Evolutionary conservation across 2,113 vertebrate genomes (phyloP), one percentile per base, ranked within the genome.

Genomic region (Gnathonemus longibarbis): DNA sequence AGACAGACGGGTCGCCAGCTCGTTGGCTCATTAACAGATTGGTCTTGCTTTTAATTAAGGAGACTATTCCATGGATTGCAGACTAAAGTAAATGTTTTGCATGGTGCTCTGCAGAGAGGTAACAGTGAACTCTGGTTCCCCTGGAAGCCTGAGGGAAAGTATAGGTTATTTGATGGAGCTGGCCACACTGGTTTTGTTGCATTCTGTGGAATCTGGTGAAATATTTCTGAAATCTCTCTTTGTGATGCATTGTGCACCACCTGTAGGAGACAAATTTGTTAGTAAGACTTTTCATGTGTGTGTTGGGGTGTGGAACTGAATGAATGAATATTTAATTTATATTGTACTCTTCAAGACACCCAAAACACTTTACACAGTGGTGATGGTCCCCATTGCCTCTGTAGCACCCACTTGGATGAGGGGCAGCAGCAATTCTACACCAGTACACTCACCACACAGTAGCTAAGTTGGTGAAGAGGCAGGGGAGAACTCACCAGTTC

Each of bases 11-110:
- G 11, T 56, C n/a, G 19, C 62, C 13, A 49, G 24, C 35, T 56
- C 70, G 52, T 91, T 89, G 89, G 70, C 88, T 88, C 90, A 93
- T 92, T 91, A 92, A 90, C 56, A 90, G 58, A 66, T 66, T 83
- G 70, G 74, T 50, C 89, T 88, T 46, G 90, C 92, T 80, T 80
- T 91, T 90, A 90, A 87, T 90, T 89, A 88, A 88, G 48, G 48
- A 31, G 46, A 87, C 35, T 31, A 24, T 8, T 27, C 13, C 86
- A 80, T 90, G 17, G 89, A 90, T 90, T 80, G 48, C 53, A 62
- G n/a, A 42, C 74, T 53, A 11, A 77, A 39, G 49, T 53, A 46
- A 56, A 52, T 27, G 85, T 53, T 86, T 58, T 53, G 62, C 17
- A 62, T 9, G 56, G n/a, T 53, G 50, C 46, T 42, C 77, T 19